These are phyloP conservation scores for Theodoxus fluviatilis DNA, from an alignment of 2,888 invertebrate species.

Conservation along the genomic window DNA sequence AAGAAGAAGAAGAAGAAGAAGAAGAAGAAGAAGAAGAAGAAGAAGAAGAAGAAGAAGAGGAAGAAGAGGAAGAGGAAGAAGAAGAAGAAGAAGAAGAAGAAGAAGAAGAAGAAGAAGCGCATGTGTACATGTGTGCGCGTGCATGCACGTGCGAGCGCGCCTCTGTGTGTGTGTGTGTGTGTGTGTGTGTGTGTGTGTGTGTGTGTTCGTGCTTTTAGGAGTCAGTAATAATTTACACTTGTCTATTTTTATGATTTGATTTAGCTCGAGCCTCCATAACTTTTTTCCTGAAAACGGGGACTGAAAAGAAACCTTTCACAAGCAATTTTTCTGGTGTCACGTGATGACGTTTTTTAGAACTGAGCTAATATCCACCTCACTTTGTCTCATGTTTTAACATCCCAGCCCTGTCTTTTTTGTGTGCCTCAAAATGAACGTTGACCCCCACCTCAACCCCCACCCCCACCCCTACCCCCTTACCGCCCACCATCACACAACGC, in stretches of 20 bases:
- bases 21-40: neutral
- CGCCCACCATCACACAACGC: too few species aligned
- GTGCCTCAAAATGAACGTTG: too few species aligned
- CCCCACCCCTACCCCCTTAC: too few species aligned
- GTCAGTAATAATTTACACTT: neutral
- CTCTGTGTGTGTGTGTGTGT: neutral
- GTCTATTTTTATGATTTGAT: neutral
- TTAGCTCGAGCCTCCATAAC: neutral
- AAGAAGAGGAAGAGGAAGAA: neutral
- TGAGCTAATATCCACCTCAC: neutral
- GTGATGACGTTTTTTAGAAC: neutral
- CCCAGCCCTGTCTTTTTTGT: too few species aligned
- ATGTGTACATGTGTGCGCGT: neutral
- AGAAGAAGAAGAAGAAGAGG: neutral
- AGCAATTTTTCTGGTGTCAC: neutral
- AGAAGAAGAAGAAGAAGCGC: conserved; percentile 17
- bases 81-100: conserved; percentile 17
- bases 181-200: neutral
- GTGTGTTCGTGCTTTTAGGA: neutral
- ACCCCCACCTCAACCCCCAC: too few species aligned
- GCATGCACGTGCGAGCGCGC: neutral
- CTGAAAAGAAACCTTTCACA: too few species aligned
- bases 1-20: neutral
- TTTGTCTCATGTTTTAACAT: too few species aligned
- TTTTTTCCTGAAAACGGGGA: too few species aligned